Evolutionary conservation across 2,113 vertebrate species (phyloP).

Genomic region (Corynorhinus townsendii): DNA sequence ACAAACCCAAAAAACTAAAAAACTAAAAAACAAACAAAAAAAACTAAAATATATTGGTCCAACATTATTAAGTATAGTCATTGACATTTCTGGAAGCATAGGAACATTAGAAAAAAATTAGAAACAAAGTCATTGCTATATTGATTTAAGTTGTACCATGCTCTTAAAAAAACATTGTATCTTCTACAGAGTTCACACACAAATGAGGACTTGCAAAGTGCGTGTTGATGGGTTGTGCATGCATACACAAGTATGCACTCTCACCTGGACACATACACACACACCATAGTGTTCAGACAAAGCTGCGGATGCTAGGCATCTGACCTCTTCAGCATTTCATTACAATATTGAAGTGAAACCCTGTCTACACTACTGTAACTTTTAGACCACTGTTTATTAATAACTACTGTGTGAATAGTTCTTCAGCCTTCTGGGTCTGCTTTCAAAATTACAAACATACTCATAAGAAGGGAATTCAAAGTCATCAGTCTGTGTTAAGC

Average conservation of each 20-base stretch:
- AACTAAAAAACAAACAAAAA: not conserved
- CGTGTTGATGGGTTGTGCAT: fast-evolving
- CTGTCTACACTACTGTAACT: slow-evolving; percentile 74
- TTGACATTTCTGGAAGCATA: not conserved
- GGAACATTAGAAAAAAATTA: not conserved
- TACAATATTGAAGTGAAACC: slow-evolving; percentile 60
- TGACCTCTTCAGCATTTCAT: slow-evolving; percentile 41
- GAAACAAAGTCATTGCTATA: not conserved
- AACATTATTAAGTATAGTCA: not conserved
- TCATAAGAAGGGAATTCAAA: slow-evolving; percentile 51
- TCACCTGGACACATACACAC: not conserved
- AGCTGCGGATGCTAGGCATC: not conserved
- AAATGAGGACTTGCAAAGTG: not conserved
- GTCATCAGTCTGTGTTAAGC: slow-evolving; percentile 63
- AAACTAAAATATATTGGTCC: not conserved
- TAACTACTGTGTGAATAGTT: slow-evolving; percentile 77
- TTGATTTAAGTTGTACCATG: not conserved
- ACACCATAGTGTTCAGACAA: not conserved
- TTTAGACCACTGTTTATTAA: slow-evolving; percentile 77
- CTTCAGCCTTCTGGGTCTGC: slow-evolving; percentile 69
- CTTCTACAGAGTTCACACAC: not conserved
- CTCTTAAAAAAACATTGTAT: not conserved
- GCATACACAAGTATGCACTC: fast-evolving
- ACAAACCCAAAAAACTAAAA: too few species aligned
- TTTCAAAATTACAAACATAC: slow-evolving; percentile 51